phyloP scores from a whole-genome alignment of 2,113 vertebrate genomes.

The Uria aalge region DNA sequence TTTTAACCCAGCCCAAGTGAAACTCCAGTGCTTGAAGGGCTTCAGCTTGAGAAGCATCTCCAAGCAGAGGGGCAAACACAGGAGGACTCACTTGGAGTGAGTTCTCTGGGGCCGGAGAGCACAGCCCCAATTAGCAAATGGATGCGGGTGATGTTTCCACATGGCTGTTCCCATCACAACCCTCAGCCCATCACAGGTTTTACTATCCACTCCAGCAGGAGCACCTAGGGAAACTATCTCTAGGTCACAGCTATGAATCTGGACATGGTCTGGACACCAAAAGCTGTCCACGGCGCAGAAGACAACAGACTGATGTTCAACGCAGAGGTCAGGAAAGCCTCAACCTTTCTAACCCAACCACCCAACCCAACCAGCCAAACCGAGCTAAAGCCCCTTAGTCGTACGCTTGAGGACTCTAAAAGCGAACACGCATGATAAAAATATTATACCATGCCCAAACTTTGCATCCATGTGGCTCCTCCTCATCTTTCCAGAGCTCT shows the following conservation, averaged over 20 bases:
- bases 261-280: not conserved
- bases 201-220: not conserved
- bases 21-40: not conserved
- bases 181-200: not conserved
- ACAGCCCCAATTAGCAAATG: accelerated
- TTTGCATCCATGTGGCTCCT: not conserved
- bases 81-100: accelerated
- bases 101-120: not conserved
- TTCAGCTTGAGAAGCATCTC: not conserved
- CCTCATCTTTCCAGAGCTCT: not conserved
- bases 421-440: accelerated
- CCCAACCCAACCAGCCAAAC: not conserved
- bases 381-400: not conserved
- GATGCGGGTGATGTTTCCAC: not conserved
- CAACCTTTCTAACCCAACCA: not conserved
- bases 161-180: not conserved
- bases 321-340: not conserved
- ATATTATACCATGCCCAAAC: accelerated
- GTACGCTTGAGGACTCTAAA: not conserved
- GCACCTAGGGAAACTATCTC: not conserved
- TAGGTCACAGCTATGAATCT: not conserved
- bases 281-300: not conserved
- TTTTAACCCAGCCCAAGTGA: not conserved
- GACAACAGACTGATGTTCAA: not conserved
- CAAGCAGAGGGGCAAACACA: not conserved